Conservation (phyloP, 1,140 invertebrate species). For the Druon quercuslanigerum region DNA sequence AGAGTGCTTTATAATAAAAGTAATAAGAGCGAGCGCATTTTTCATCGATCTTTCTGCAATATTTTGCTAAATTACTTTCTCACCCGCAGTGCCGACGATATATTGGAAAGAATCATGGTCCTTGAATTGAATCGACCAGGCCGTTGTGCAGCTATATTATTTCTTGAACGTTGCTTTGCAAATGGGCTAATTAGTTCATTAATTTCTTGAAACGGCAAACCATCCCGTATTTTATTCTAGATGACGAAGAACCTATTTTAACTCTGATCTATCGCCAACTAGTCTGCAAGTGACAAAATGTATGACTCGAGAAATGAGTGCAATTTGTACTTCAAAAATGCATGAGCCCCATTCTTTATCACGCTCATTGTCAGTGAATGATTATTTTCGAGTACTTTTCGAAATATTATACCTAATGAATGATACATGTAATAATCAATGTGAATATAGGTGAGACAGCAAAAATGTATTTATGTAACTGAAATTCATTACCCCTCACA, state of each 20-base stretch:
- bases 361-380: not conserved
- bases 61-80: slow-evolving; percentile 31
- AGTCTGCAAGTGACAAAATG: slow-evolving; percentile 9
- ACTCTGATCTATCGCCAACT: slow-evolving; percentile 5
- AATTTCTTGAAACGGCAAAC: not conserved
- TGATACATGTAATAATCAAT: too few species aligned
- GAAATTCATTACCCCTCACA: too few species aligned
- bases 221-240: not conserved
- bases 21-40: slow-evolving; percentile 11
- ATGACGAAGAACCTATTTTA: slow-evolving; percentile 10
- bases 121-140: not conserved
- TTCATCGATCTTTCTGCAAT: slow-evolving; percentile 31
- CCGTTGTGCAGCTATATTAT: slow-evolving; percentile 11
- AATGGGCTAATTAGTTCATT: slow-evolving; percentile 1
- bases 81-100: slow-evolving; percentile 10
- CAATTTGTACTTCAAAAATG: slow-evolving; percentile 9
- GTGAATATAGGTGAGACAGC: too few species aligned
- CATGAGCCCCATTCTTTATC: not conserved
- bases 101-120: not conserved
- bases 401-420: too few species aligned
- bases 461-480: too few species aligned
- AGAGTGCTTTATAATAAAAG: not conserved
- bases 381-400: too few species aligned
- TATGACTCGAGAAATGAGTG: not conserved
- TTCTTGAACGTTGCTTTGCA: not conserved